These are phyloP conservation scores for Mus caroli DNA, from an alignment of 2,797 vertebrate genomes.

Conservation along the genomic window DNA sequence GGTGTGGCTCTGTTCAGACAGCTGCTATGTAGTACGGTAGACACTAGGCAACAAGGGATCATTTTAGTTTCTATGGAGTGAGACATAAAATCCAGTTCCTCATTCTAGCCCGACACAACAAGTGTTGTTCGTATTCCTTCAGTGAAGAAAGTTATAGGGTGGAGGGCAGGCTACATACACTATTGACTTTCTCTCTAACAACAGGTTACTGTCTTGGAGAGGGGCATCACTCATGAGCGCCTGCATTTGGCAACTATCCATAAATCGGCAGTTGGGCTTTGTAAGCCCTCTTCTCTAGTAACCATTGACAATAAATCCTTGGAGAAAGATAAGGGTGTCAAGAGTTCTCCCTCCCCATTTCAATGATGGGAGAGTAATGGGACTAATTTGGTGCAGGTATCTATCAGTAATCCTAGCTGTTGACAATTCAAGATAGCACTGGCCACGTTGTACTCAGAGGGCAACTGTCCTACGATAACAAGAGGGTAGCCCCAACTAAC, in stretches of 20 bases:
- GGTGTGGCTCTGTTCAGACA: not conserved
- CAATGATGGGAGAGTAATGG: not conserved
- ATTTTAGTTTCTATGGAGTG: not conserved
- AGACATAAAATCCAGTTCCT: not conserved
- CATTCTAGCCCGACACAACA: not conserved
- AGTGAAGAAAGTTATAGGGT: not conserved
- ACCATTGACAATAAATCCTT: not conserved
- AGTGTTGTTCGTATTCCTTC: too few species aligned
- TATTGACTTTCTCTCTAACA: not conserved
- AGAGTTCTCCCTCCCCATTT: not conserved
- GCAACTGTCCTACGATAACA: not conserved
- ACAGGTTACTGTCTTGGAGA: not conserved
- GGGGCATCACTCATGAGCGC: not conserved
- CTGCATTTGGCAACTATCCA: not conserved
- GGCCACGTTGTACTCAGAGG: not conserved
- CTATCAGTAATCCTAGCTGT: not conserved
- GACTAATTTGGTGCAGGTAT: not conserved
- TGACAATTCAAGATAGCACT: not conserved
- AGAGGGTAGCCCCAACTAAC: not conserved
- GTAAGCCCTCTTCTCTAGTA: not conserved
- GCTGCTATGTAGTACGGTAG: not conserved
- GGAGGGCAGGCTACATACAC: too few species aligned
- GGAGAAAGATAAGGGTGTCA: not conserved
- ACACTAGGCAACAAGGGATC: not conserved
- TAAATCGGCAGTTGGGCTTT: not conserved